A percentile compares a stretch with the other conserved stretches of the same genome.
These are phyloP conservation scores for Mnemiopsis leidyi DNA, from an alignment of 37 sponge, comb jelly and placozoan genomes.

Conservation along the genomic window DNA sequence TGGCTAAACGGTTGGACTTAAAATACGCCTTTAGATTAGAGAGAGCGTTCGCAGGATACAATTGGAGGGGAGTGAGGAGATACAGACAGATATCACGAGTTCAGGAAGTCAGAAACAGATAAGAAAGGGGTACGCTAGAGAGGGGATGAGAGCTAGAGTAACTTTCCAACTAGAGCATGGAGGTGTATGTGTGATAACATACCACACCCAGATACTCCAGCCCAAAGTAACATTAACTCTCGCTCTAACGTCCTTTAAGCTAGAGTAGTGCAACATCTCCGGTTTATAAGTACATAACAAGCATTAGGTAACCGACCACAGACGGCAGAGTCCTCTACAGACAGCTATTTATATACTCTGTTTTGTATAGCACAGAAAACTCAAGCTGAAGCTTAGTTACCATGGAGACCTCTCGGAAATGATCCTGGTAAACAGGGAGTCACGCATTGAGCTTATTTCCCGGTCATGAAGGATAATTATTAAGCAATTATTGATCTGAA, in stretches of 20 bases:
- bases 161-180: too few relatives aligned
- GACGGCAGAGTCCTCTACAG: not conserved
- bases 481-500: too few relatives aligned
- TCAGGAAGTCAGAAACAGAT: not conserved
- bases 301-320: not conserved
- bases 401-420: not conserved
- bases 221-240: not conserved
- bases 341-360: not conserved
- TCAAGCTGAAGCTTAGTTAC: not conserved
- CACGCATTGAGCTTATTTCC: too few relatives aligned
- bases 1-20: conserved; percentile 1
- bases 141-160: too few relatives aligned
- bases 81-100: not conserved
- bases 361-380: not conserved
- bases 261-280: not conserved
- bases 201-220: too few relatives aligned
- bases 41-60: not conserved
- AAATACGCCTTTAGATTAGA: not conserved
- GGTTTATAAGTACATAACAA: not conserved
- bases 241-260: too few relatives aligned
- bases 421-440: not conserved
- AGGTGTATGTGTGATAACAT: too few relatives aligned
- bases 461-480: too few relatives aligned
- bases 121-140: not conserved
- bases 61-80: not conserved